These are phyloP conservation scores for Lagorchestes hirsutus DNA, from an alignment of 2,797 vertebrate genomes.

Conservation along the genomic window DNA sequence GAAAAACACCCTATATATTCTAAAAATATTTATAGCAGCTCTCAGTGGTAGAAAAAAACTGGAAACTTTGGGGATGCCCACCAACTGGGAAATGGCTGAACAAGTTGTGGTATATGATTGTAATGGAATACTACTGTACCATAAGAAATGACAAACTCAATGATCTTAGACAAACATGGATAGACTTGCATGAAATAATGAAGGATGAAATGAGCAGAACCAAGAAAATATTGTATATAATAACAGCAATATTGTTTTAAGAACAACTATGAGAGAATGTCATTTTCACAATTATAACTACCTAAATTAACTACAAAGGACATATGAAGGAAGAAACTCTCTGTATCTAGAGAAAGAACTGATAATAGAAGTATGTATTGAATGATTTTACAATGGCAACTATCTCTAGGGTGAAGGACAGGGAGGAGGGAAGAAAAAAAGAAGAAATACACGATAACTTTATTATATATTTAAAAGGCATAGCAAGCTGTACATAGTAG, in stretches of 20 bases:
- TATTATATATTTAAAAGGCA: not conserved
- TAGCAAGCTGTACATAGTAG: not conserved
- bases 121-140: not conserved
- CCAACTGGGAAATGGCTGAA: not conserved
- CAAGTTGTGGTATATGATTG: not conserved
- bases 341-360: not conserved
- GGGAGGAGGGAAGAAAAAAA: no score
- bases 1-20: not conserved
- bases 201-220: not conserved
- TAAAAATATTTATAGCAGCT: not conserved
- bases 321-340: not conserved
- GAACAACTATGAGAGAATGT: not conserved
- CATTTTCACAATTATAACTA: not conserved
- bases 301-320: not conserved
- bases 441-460: not conserved
- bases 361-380: not conserved
- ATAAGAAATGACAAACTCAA: not conserved
- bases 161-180: not conserved
- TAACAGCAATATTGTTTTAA: slow-evolving; percentile 4
- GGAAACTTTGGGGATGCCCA: not conserved
- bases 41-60: not conserved
- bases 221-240: not conserved
- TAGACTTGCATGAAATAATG: not conserved
- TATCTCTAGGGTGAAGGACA: not conserved
- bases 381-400: not conserved